These are phyloP conservation scores for Leistus spinibarbis DNA, from an alignment of 2,888 invertebrate genomes.

Conservation along the genomic window DNA sequence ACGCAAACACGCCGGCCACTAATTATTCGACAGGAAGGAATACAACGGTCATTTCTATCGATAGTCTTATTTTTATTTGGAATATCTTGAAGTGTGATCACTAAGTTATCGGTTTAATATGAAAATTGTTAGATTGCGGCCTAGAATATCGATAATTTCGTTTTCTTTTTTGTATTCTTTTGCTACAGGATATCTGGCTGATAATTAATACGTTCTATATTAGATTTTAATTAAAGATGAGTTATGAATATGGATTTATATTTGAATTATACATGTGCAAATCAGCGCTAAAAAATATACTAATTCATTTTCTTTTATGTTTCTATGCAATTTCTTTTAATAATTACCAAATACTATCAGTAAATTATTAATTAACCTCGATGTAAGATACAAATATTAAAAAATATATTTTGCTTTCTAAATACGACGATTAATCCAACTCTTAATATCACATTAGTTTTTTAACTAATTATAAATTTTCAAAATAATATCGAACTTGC, in stretches of 20 bases:
- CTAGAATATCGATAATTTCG: background rate
- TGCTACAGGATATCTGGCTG: background rate
- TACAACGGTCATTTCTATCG: background rate
- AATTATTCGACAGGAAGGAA: conserved; percentile 24
- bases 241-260: background rate
- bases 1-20: background rate
- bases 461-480: background rate
- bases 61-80: background rate
- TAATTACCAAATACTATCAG: too few species aligned
- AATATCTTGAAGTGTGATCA: background rate
- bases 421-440: background rate
- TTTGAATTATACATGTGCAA: background rate
- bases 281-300: background rate
- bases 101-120: background rate
- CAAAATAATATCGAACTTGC: too few species aligned
- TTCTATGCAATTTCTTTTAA: background rate
- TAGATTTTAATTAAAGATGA: background rate
- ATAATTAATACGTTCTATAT: background rate
- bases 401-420: background rate
- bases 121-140: background rate
- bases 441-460: background rate
- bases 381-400: too few species aligned
- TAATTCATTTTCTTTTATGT: background rate
- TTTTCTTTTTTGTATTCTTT: background rate
- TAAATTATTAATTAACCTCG: too few species aligned